Evolutionary conservation across 2,797 vertebrate genomes (phyloP).

Genomic region (Galaxias olidus): DNA sequence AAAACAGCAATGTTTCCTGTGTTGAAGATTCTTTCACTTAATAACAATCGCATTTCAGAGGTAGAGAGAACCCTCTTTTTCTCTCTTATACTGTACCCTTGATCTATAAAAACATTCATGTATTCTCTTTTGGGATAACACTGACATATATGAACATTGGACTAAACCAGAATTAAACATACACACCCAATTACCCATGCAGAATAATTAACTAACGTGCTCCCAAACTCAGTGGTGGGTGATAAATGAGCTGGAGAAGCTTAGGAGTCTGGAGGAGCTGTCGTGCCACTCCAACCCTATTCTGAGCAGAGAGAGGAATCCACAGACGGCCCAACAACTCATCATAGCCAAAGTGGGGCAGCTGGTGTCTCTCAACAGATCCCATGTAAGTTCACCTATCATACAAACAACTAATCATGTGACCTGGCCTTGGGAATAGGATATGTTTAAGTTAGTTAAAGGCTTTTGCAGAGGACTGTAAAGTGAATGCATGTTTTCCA

Average conservation of each 20-base stretch:
- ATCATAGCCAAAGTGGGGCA: constrained; percentile 84
- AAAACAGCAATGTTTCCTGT: constrained; percentile 81
- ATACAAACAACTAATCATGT: not conserved
- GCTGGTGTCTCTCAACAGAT: constrained; percentile 78
- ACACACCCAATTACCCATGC: not conserved
- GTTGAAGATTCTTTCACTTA: constrained; percentile 76
- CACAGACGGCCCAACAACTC: constrained; percentile 75
- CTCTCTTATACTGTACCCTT: not conserved
- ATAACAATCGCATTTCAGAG: constrained; percentile 84
- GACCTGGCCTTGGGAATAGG: no score
- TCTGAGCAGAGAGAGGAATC: constrained; percentile 70
- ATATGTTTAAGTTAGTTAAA: no score
- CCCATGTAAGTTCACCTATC: constrained; percentile 62
- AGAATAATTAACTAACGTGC: not conserved
- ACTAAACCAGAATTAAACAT: no score
- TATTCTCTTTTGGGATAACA: no score
- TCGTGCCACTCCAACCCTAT: constrained; percentile 80
- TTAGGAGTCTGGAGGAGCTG: constrained; percentile 74
- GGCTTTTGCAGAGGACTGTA: no score
- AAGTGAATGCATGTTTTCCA: no score
- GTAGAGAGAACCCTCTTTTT: constrained; percentile 60
- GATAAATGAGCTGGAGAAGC: constrained; percentile 87
- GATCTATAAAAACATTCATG: no score
- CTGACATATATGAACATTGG: no score
- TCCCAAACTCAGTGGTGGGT: constrained; percentile 80